phyloP scores from a whole-genome alignment of 2,113 vertebrate species.

The Nibea coibor region DNA sequence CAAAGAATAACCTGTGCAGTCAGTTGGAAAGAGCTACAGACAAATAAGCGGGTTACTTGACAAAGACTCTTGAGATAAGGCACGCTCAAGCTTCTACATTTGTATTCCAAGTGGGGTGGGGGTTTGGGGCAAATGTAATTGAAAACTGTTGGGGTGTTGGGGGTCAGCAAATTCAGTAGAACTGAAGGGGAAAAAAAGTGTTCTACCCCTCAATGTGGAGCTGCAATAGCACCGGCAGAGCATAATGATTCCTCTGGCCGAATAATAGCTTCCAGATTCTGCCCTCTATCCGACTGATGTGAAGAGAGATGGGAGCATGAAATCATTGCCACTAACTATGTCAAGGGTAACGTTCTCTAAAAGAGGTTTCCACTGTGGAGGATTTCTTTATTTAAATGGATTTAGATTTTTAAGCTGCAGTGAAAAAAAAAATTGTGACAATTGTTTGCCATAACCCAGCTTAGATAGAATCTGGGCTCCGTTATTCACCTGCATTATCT shows the following conservation, averaged over 20 bases:
- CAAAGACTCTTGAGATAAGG: slow-evolving; percentile 64
- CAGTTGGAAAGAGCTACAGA: slow-evolving; percentile 61
- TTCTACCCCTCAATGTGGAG: slow-evolving; percentile 47
- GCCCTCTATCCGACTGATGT: slow-evolving; percentile 37
- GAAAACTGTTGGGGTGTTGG: slow-evolving; percentile 69
- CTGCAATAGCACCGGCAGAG: slow-evolving; percentile 46
- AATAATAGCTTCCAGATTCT: slow-evolving; percentile 45
- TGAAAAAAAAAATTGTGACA: not conserved
- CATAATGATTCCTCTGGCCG: slow-evolving; percentile 31
- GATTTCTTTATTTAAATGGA: slow-evolving; percentile 38
- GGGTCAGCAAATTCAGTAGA: slow-evolving; percentile 74
- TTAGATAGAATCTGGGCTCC: not conserved
- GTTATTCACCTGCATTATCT: not conserved
- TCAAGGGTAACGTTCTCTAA: slow-evolving; percentile 16
- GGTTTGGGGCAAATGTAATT: slow-evolving; percentile 73
- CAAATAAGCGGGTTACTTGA: slow-evolving; percentile 70
- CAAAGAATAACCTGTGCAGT: slow-evolving; percentile 55
- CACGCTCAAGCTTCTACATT: slow-evolving; percentile 56
- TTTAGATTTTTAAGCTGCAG: not conserved
- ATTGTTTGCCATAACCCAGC: not conserved
- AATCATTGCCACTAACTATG: slow-evolving; percentile 45
- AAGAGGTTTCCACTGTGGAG: slow-evolving; percentile 17
- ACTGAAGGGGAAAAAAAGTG: slow-evolving; percentile 25
- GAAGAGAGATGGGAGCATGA: slow-evolving; percentile 35
- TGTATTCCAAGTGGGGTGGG: slow-evolving; percentile 65